Base-by-base conservation (phyloP, 2,888 invertebrate species). In the Torymus auratus region DNA sequence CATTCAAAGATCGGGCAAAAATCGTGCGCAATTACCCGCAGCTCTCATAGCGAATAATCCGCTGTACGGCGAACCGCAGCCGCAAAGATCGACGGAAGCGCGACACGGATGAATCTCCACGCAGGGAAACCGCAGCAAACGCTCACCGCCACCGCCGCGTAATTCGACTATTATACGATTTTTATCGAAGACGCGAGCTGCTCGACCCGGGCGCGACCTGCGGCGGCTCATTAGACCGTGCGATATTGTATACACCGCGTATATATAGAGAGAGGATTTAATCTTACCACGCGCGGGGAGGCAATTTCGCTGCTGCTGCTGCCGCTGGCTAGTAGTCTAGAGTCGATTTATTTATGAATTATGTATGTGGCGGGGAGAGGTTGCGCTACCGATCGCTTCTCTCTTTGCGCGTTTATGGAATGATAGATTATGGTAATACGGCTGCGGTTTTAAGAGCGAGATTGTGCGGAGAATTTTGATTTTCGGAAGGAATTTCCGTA, bases 151-250 rank as follows among this genome's bases (percentile, higher is more conserved):
- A 62, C 17, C 60, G 17, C 3, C 55, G 52, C 64, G 53, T 64
- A 64, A 69, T 70, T 41, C 41, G 41, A 41, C 53, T 53, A 55
- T 64, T 64, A 55, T 64, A 55, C 13, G 52, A 58, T 65, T 55
- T n/a, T 61, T 73, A 12, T 56, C 14, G 15, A 28, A 17, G 23
- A 53, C 20, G 14, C 20, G 12, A 4, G n/a, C n/a, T n/a, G 20
- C 41, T 52, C 41, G 64, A 50, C 58, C 71, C 15, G 11, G 61
- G 15, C 67, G 55, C 56, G 20, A 50, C 70, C 83, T 70, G 28
- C 80, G 55, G 56, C 74, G 64, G 23, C 56, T 77, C 71, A 83
- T 83, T 69, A 69, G 60, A 69, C 68, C 70, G 68, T 69, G 41
- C 41, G 56, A 4, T 20, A 41, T 41, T 41, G 41, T 41, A 41